Percentiles rank a stretch among this genome's conserved stretches.
Conservation (phyloP, 92 coral and sea anemone species). For the Pocillopora grandis region DNA sequence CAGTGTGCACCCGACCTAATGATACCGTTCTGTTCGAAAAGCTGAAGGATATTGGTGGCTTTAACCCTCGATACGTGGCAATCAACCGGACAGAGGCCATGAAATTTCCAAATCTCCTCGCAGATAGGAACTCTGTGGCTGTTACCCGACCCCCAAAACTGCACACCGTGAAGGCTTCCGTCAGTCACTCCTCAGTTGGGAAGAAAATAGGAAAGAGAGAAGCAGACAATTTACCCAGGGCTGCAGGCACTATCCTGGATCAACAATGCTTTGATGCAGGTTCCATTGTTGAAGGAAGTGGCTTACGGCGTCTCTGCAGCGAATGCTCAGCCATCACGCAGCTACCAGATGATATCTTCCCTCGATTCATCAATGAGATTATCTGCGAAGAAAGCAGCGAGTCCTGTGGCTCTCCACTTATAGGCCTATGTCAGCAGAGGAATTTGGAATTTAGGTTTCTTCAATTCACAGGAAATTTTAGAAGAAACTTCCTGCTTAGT, state of each 20-base stretch:
- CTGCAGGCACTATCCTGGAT: not conserved
- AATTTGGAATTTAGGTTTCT: constrained; percentile 11
- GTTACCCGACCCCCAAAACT: not conserved
- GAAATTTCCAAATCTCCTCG: constrained; percentile 26
- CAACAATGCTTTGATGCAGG: constrained; percentile 12
- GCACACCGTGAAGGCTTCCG: too few species aligned
- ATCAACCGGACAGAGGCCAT: constrained; percentile 19
- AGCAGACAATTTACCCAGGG: not conserved
- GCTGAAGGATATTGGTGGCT: constrained; percentile 31
- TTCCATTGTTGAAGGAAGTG: not conserved
- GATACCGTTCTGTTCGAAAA: not conserved
- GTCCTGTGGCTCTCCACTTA: not conserved
- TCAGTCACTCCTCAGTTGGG: too few species aligned
- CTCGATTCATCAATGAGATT: constrained; percentile 54
- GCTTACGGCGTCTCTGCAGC: constrained; percentile 26
- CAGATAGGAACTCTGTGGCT: not conserved
- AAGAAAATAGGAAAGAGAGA: not conserved
- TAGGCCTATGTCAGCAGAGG: constrained; percentile 25
- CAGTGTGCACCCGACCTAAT: not conserved
- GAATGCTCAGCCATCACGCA: constrained; percentile 29
- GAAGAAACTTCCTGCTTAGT: not conserved
- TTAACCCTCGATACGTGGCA: constrained; percentile 44
- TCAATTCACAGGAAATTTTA: constrained; percentile 36
- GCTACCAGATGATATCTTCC: constrained; percentile 13
- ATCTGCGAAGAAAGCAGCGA: constrained; percentile 14